These are phyloP conservation scores for Smittia aterrima DNA, from an alignment of 2,888 invertebrate genomes.

Conservation along the genomic window DNA sequence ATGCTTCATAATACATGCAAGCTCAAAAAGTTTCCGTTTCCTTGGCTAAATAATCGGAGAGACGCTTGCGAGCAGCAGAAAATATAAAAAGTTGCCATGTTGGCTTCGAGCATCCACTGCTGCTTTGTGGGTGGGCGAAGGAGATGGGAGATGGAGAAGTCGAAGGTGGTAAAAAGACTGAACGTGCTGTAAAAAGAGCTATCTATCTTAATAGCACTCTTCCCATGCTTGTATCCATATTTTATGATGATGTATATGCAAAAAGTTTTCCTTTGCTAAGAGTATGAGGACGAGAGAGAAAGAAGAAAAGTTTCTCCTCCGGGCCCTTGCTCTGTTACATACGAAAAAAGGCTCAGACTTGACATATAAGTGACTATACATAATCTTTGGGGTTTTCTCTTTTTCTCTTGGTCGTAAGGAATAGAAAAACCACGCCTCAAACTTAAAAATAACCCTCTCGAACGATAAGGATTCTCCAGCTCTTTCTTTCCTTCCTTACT, in stretches of 20 bases:
- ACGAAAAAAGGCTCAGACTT: slow-evolving; percentile 5
- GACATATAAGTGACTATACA: slow-evolving; percentile 30
- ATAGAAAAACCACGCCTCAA: slow-evolving; percentile 39
- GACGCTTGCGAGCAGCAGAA: not conserved
- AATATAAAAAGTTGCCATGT: slow-evolving; percentile 20
- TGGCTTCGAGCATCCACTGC: slow-evolving; percentile 5
- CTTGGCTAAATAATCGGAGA: slow-evolving; percentile 38
- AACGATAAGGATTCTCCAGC: slow-evolving; percentile 15
- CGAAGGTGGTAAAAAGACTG: slow-evolving; percentile 18
- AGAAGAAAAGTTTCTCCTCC: slow-evolving; percentile 14
- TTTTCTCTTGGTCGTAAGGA: slow-evolving; percentile 16
- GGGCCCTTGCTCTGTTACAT: not conserved
- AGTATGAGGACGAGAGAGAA: not conserved
- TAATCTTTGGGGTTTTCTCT: slow-evolving; percentile 38
- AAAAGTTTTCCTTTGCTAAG: slow-evolving; percentile 20
- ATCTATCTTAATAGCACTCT: slow-evolving; percentile 40
- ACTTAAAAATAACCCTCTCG: slow-evolving; percentile 35
- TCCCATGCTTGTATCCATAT: slow-evolving; percentile 28
- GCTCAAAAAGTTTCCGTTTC: slow-evolving; percentile 40
- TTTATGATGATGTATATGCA: slow-evolving; percentile 40
- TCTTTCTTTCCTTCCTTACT: not conserved
- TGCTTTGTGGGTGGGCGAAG: slow-evolving; percentile 18
- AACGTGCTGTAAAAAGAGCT: slow-evolving; percentile 33
- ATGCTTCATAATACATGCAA: slow-evolving; percentile 14
- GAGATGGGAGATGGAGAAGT: not conserved